Percentiles rank a stretch among this genome's conserved stretches.
These are phyloP conservation scores for Nesogale talazaci DNA, from an alignment of 2,113 vertebrate species.

Conservation along the genomic window DNA sequence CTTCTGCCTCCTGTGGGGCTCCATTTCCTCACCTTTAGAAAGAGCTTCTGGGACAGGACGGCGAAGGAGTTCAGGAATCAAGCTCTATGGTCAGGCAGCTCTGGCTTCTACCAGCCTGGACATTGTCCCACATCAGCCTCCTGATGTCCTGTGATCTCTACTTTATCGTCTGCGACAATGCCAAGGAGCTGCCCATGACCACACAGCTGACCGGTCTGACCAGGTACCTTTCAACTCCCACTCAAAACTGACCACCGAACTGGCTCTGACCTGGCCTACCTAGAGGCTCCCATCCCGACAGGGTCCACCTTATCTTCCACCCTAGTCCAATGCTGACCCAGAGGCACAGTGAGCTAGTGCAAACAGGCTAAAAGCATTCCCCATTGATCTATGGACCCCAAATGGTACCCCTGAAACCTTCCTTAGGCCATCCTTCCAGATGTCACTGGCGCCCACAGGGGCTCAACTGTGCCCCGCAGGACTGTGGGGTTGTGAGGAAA, in stretches of 20 bases:
- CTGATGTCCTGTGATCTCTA: rapidly evolving
- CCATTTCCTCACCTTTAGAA: background rate
- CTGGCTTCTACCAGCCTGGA: background rate
- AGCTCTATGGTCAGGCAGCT: background rate
- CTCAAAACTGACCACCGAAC: background rate
- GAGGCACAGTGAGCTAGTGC: background rate
- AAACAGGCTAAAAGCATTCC: background rate
- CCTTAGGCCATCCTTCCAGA: background rate
- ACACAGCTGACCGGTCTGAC: background rate
- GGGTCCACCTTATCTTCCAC: background rate
- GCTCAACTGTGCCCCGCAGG: background rate
- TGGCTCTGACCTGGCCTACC: background rate
- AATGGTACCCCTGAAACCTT: background rate
- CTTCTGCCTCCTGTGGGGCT: background rate
- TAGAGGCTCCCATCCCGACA: background rate
- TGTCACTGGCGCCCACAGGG: background rate
- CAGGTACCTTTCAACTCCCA: background rate
- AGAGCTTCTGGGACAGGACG: background rate
- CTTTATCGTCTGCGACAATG: background rate
- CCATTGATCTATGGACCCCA: background rate
- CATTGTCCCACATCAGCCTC: background rate
- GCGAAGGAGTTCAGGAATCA: background rate
- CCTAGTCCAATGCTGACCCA: background rate
- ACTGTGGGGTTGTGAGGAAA: background rate
- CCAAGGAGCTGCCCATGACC: background rate